Evolutionary conservation across 2,113 vertebrate genomes (phyloP).

Genomic region (Phalacrocorax aristotelis): DNA sequence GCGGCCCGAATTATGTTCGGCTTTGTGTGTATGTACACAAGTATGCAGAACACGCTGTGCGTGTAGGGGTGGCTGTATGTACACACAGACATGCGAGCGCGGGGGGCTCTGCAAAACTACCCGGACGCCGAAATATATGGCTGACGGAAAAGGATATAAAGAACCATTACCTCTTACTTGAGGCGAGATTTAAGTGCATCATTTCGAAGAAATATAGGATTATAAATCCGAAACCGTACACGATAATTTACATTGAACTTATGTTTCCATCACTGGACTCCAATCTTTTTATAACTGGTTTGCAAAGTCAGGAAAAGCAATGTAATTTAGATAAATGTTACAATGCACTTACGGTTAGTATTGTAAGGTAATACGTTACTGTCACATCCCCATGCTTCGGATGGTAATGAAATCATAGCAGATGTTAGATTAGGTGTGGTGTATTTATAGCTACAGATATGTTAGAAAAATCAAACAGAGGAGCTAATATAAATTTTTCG

Average conservation of each 20-base stretch:
- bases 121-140: slow-evolving; percentile 12
- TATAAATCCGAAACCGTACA: slow-evolving; percentile 49
- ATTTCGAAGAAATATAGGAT: slow-evolving; percentile 57
- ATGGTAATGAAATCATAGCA: slow-evolving; percentile 70
- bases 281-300: slow-evolving; percentile 69
- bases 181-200: slow-evolving; percentile 47
- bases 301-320: slow-evolving; percentile 72
- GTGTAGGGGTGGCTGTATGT: slow-evolving; percentile 16
- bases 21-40: slow-evolving; percentile 30
- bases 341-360: slow-evolving; percentile 54
- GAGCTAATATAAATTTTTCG: neutral
- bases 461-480: slow-evolving; percentile 46
- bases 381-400: slow-evolving; percentile 64
- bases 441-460: slow-evolving; percentile 52
- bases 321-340: slow-evolving; percentile 75
- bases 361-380: slow-evolving; percentile 69
- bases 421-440: slow-evolving; percentile 64
- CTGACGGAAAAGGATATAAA: slow-evolving; percentile 48
- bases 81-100: slow-evolving; percentile 41
- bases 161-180: slow-evolving; percentile 52
- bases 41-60: slow-evolving; percentile 32
- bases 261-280: slow-evolving; percentile 56
- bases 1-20: slow-evolving; percentile 4
- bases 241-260: slow-evolving; percentile 61
- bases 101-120: slow-evolving; percentile 12